Conservation (phyloP, 2,113 vertebrate genomes). For the Uria lomvia region DNA sequence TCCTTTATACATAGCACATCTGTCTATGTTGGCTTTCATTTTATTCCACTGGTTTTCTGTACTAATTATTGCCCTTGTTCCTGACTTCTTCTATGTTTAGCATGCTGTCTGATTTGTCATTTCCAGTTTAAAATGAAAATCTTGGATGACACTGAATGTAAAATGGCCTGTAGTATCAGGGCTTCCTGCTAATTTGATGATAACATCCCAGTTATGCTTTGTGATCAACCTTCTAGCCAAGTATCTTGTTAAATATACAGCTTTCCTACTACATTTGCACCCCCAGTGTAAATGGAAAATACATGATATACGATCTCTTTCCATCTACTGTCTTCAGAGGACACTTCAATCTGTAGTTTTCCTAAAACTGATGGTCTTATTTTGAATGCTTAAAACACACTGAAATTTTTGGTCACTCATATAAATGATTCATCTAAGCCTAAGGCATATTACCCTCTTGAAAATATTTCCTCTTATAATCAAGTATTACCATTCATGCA, state of each 20-base stretch:
- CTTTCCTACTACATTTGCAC: neutral
- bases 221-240: neutral
- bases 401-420: neutral
- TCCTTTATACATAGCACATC: neutral
- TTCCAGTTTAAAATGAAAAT: conserved; percentile 7
- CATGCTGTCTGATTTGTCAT: neutral
- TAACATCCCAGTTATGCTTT: neutral
- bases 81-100: conserved; percentile 5
- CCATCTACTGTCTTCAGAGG: neutral
- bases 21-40: neutral
- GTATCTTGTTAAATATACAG: neutral
- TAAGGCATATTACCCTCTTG: neutral
- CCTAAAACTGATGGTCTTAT: neutral
- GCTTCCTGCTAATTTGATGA: neutral
- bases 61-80: neutral
- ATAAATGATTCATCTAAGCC: neutral
- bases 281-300: neutral
- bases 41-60: neutral
- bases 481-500: neutral
- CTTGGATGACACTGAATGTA: neutral
- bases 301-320: neutral
- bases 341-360: neutral
- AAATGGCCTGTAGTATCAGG: neutral
- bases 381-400: neutral
- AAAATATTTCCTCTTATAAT: neutral